Base-by-base conservation (phyloP, 2,113 vertebrate genomes). In the Triplophysa tibetana region DNA sequence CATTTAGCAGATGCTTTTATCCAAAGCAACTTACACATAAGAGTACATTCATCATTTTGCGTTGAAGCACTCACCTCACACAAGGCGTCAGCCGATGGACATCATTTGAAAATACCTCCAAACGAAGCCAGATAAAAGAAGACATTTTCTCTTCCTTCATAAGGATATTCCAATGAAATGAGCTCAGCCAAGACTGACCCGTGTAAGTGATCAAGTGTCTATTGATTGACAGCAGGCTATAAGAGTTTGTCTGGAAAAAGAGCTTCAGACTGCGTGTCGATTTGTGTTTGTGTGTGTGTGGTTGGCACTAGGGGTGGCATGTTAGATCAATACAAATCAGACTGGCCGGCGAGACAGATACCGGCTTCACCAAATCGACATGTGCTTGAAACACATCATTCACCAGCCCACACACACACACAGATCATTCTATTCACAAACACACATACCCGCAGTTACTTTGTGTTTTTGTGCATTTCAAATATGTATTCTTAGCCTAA, bases 241-340 rank as follows among this genome's bases (percentile, higher is more conserved):
- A 70, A 54, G 29, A 72, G 17, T 58, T 21, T 64, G 70, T 77
- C 69, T 45, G 61, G 68, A 78, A 54, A 60, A 24, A 33, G 8
- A 60, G 63, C 26, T 23, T 41, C 62, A 48, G 29, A 73, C 48
- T 29, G 54, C 7, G 45, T 24, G 61, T 77, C 17, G 65, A 5
- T 58, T 21, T 54, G 65, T 61, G 65, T 21, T 45, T 70, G 78
- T 56, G 50, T 29, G 24, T 75, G 67, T 74, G 52, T 69, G 61
- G 73, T 21, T 66, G 81, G 76, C 48, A 83, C 61, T 58, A 24
- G 43, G 69, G 70, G 45, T 68, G 76, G 79, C 63, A 56, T 23
- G 43, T 6, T 2, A 75, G 85, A 83, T 88, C 83, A 77, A 81
- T 84, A 82, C 23, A 82, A 77, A 81, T 86, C 76, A 72, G 45